Percentiles rank a stretch among this genome's conserved stretches.
phyloP scores from a whole-genome alignment of 2,113 vertebrate genomes.

The Sinocyclocheilus anshuiensis region DNA sequence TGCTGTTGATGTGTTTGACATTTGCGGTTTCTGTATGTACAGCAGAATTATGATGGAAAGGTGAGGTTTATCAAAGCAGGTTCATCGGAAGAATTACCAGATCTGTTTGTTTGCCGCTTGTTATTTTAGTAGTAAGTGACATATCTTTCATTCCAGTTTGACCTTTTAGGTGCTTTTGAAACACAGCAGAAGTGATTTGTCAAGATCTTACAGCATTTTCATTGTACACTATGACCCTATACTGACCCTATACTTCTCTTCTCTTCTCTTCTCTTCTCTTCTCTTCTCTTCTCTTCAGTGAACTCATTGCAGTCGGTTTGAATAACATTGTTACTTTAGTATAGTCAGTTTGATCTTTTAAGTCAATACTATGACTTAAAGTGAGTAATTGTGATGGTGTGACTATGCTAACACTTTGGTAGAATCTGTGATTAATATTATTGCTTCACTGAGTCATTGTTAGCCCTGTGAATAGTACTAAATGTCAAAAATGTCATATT shows the following conservation, averaged over 20 bases:
- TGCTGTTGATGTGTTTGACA: not conserved
- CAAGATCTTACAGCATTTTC: not conserved
- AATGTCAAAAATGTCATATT: not conserved
- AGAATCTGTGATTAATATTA: not conserved
- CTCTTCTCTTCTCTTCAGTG: not conserved
- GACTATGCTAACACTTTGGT: too few relatives aligned
- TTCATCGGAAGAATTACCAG: not conserved
- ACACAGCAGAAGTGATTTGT: not conserved
- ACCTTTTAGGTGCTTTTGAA: not conserved
- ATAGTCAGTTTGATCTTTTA: too few relatives aligned
- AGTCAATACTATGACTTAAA: too few relatives aligned
- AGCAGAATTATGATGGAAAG: not conserved
- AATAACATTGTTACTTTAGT: too few relatives aligned
- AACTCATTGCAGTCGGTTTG: too few relatives aligned
- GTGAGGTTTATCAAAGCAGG: not conserved
- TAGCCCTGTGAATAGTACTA: not conserved
- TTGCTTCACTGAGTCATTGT: not conserved
- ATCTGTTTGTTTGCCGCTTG: not conserved
- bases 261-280: not conserved
- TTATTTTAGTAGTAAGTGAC: not conserved
- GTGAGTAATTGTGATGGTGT: not conserved
- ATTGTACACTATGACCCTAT: not conserved
- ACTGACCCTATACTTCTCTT: not conserved
- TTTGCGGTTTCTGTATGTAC: not conserved
- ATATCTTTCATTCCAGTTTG: not conserved